Percentiles rank a stretch among this genome's conserved stretches.
Conservation (phyloP, 1,140 invertebrate species). For the Aporrectodea caliginosa region DNA sequence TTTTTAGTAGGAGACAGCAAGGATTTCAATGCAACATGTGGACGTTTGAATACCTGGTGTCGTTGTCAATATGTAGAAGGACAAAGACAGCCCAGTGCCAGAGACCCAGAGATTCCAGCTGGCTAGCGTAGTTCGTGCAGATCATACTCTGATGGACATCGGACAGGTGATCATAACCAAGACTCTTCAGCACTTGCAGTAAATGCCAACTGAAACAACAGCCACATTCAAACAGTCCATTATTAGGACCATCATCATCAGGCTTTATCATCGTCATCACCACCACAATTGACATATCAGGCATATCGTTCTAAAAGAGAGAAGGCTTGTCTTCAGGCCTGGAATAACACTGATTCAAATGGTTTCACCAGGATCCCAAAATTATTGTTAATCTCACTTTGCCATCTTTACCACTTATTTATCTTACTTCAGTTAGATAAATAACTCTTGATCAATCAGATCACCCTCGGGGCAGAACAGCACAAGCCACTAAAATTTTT, state of each 20-base stretch:
- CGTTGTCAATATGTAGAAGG: conserved; percentile 71
- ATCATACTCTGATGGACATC: conserved; percentile 61
- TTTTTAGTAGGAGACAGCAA: too few relatives aligned
- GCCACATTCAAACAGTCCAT: not conserved
- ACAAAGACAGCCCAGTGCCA: conserved; percentile 90
- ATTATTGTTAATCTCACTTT: too few relatives aligned
- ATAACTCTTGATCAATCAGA: too few relatives aligned
- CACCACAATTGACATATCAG: too few relatives aligned
- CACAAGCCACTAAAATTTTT: too few relatives aligned
- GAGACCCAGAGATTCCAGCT: conserved; percentile 73
- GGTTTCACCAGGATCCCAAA: too few relatives aligned
- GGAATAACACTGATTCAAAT: too few relatives aligned
- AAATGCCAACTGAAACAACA: conserved; percentile 60
- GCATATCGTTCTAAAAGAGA: too few relatives aligned
- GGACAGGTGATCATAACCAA: conserved; percentile 70
- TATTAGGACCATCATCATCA: not conserved
- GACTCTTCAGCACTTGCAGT: conserved; percentile 65
- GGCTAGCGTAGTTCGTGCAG: conserved; percentile 72
- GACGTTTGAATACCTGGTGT: conserved; percentile 58
- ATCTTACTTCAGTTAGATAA: too few relatives aligned
- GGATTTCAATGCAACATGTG: too few relatives aligned
- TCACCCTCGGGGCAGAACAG: too few relatives aligned
- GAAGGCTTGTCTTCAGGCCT: not conserved
- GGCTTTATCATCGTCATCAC: not conserved
- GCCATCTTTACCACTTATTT: too few relatives aligned